Evolutionary conservation across 2,888 invertebrate genomes (phyloP), one percentile per base, ranked within the genome.

Genomic region (Agriopis leucophaearia): DNA sequence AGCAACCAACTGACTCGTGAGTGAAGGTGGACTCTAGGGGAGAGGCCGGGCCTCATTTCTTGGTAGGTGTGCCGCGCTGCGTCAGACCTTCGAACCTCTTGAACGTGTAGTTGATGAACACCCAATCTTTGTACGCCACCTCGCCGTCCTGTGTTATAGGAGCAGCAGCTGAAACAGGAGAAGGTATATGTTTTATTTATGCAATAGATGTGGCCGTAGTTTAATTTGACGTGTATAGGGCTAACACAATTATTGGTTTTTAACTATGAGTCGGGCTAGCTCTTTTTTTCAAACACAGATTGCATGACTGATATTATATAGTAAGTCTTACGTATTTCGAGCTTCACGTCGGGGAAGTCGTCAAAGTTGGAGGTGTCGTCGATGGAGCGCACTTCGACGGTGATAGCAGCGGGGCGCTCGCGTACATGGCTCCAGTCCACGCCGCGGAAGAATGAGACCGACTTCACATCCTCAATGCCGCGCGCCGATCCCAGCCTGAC

Each of bases 321-420:
- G 44, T 57, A 42, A 13, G 10, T 42, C 55, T 96, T 95, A 99
- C 99, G 99, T 94, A 99, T 99, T 95, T 99, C 98, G 78, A 99
- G 96, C 88, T 99, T 99, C 82, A 99, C 99, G 93, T 99, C 99
- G 8, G 99, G 99, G 95, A 99, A 99, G 84, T 99, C 99, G 94
- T 99, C 99, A 90, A 99, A 99, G 94, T 99, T 99, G 76, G 99
- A 99, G 51, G 99, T 99, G 92, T 99, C 99, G 89, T 99, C 99
- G 81, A 99, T 99, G 77, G 99, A 99, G 88, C 98, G 97, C 69
- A 99, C 99, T 88, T 99, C 98, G 35, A 99, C 99, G 56, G 98
- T 97, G 91, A 99, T 99, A 81, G 99, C 99, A 71, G 99, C 99
- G 59, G 99, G 99, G 66, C 99, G 95, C 89, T 99, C 99, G 72